Evolutionary conservation across 2,888 invertebrate genomes (phyloP).

Genomic region (Pyralis farinalis): DNA sequence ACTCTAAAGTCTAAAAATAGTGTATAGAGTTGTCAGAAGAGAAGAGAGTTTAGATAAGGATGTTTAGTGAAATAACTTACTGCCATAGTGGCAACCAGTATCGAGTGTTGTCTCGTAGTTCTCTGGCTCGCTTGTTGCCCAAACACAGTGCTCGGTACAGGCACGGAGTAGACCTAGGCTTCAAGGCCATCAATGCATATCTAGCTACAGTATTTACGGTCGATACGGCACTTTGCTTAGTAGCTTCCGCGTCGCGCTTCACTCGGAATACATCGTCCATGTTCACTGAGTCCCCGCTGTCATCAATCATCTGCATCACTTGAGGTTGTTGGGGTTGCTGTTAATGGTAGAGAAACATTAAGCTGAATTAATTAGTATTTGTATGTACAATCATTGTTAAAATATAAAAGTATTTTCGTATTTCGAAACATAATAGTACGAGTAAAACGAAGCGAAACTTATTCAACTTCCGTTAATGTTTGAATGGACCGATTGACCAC

Average conservation of each 20-base stretch:
- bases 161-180: conserved; percentile 80
- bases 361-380: no score
- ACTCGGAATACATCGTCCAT: conserved; percentile 69
- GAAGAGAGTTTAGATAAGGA: no score
- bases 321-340: conserved; percentile 61
- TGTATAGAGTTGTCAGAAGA: no score
- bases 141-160: conserved; percentile 84
- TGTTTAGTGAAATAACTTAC: no score
- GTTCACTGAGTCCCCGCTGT: conserved; percentile 49
- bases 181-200: conserved; percentile 71
- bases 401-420: no score
- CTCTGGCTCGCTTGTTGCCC: conserved; percentile 83
- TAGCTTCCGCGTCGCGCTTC: conserved; percentile 43
- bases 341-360: conserved; percentile 14
- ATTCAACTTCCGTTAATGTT: no score
- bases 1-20: no score
- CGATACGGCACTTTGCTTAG: conserved; percentile 41
- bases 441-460: no score
- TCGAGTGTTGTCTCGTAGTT: conserved; percentile 75
- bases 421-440: no score
- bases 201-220: conserved; percentile 79
- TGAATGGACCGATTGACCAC: no score
- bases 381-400: no score
- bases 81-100: conserved; percentile 89
- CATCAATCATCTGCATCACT: conserved; percentile 72